Percentiles rank a stretch among this genome's conserved stretches.
phyloP scores from a whole-genome alignment of 2,797 vertebrate genomes.

The Strix occidentalis region DNA sequence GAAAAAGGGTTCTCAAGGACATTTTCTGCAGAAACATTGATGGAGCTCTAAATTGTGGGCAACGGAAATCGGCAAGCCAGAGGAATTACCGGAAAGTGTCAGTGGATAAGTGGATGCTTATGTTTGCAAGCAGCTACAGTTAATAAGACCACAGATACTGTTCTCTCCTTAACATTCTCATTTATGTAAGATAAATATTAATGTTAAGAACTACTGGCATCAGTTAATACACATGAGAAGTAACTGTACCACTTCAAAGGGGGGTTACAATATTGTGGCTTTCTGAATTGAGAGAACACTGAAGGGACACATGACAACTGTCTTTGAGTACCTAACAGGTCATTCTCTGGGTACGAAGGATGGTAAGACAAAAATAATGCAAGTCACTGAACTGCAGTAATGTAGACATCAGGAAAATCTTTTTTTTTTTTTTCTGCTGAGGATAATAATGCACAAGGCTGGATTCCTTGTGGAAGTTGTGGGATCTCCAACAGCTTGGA shows the following conservation, averaged over 20 bases:
- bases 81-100: not conserved
- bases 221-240: not conserved
- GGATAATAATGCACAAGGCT: not conserved
- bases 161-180: not conserved
- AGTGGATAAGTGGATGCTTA: not conserved
- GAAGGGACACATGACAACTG: fast-evolving
- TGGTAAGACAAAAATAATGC: not conserved
- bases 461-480: not conserved
- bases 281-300: not conserved
- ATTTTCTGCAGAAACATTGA: not conserved
- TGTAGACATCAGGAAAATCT: not conserved
- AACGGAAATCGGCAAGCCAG: not conserved
- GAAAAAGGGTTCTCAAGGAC: not conserved
- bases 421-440: not conserved
- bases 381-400: not conserved
- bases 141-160: not conserved
- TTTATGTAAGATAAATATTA: not conserved
- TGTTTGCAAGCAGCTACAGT: not conserved
- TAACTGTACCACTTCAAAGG: not conserved
- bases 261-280: not conserved
- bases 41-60: not conserved
- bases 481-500: not conserved
- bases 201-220: not conserved
- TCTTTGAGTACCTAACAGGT: not conserved
- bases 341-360: not conserved